These are phyloP conservation scores for Oenanthe melanoleuca DNA, from an alignment of 2,113 vertebrate genomes.

Conservation along the genomic window DNA sequence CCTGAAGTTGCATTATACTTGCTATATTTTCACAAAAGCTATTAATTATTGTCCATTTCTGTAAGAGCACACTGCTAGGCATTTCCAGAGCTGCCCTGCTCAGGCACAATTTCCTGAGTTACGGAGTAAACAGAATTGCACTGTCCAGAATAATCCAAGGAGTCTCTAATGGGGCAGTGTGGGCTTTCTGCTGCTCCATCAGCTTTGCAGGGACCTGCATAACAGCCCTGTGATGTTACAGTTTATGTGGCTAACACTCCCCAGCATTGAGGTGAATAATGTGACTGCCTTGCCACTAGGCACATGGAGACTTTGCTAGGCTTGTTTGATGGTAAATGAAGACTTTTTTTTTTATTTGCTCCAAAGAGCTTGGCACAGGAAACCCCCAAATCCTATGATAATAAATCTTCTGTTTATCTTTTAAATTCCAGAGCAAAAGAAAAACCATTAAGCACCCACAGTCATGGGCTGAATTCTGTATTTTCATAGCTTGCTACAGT, in stretches of 20 bases:
- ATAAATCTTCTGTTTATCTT: constrained; percentile 53
- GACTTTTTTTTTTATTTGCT: constrained; percentile 15
- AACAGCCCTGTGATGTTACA: constrained; percentile 33
- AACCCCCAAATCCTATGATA: constrained; percentile 27
- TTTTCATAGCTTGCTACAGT: neutral
- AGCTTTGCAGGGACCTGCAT: neutral
- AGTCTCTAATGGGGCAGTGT: neutral
- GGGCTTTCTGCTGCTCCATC: neutral
- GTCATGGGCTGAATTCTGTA: neutral
- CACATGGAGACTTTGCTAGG: neutral
- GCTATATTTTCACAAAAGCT: constrained; percentile 23
- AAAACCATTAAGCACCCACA: neutral
- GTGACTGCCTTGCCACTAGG: neutral
- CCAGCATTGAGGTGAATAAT: neutral
- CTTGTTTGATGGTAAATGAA: constrained; percentile 13
- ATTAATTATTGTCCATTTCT: neutral
- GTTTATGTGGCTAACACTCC: constrained; percentile 13
- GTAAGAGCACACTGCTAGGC: neutral
- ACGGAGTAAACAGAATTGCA: neutral
- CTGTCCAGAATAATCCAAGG: neutral
- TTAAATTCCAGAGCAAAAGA: constrained; percentile 31
- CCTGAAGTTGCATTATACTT: neutral
- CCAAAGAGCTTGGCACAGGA: constrained; percentile 27
- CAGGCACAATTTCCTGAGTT: constrained; percentile 35
- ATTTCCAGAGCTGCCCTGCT: neutral